Base-by-base conservation (phyloP, 2,888 invertebrate species). In the Mayetiola destructor region DNA sequence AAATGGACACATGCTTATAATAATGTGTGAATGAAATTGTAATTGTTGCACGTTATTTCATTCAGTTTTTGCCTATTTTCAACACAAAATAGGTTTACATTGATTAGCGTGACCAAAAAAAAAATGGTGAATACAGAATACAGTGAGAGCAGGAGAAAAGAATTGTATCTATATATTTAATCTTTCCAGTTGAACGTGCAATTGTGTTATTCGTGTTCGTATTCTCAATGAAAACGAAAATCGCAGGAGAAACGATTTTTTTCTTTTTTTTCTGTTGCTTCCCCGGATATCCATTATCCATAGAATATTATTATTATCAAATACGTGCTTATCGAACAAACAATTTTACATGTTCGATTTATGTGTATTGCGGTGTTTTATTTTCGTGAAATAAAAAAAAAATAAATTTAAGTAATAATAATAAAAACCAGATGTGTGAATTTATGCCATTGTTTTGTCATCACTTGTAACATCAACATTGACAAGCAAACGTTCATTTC, bases 21-120 rank as follows among this genome's bases (percentile, higher is more conserved):
- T n/a, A 48, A 27, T n/a, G 27, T 48, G 48, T 48, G 48, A 48
- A 48, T 48, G 27, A 48, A 48, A 48, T 48, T 48, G 48, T 48
- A 27, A 27, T n/a, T 27, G 14, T 9, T 27, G 23, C 27, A 23
- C 6, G 2, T 12, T 42, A 8, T 23, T 23, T 42, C 42, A 23
- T 23, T 40, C 20, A 6, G 20, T 40, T 4, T 40, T 20, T 16
- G 3, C 4, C 39, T 40, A 4, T 40, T 20, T 18, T 42, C 23
- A 42, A 14, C 42, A 14, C 42, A 10, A 23, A 42, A 42, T 6
- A 4, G 23, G 3, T 21, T 42, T 42, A 5, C 14, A 37, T 12
- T 37, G n/a, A 5, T n/a, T 4, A 37, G 4, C 12, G 6, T 42
- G 14, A 10, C 21, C 37, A 39, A 4, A 16, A 39, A 39, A 39